A percentile compares a stretch with the other conserved stretches of the same genome.
phyloP scores from a whole-genome alignment of 2,888 invertebrate species.

The Metacarcinus magister region DNA sequence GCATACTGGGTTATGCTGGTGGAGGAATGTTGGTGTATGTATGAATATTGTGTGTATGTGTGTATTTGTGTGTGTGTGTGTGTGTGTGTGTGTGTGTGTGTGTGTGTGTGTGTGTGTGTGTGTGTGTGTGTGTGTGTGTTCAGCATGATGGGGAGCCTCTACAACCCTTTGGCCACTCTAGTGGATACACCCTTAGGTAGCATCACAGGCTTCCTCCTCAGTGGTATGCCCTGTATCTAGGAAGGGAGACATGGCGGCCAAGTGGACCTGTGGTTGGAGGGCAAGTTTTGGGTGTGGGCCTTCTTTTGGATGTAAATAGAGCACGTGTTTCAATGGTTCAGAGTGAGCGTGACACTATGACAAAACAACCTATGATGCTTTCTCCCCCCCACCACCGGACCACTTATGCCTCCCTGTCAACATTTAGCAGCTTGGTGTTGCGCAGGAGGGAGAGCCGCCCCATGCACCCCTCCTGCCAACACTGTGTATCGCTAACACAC shows the following conservation, averaged over 20 bases:
- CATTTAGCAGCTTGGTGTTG: neutral
- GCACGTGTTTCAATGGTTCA: neutral
- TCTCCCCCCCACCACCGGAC: neutral
- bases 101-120: no score
- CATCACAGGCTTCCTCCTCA: neutral
- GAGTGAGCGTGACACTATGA: neutral
- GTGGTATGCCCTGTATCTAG: neutral
- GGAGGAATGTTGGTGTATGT: neutral
- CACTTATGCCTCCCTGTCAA: neutral
- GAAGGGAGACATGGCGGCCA: neutral
- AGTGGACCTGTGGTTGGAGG: neutral
- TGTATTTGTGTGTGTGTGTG: no score
- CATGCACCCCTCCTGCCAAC: neutral
- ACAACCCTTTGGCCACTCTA: neutral
- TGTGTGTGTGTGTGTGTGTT: neutral
- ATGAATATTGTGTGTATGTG: no score
- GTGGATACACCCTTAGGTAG: no score
- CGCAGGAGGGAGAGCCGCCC: neutral
- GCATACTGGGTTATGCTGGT: neutral
- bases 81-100: no score
- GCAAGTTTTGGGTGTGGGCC: no score
- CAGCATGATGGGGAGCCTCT: neutral
- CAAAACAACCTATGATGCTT: neutral
- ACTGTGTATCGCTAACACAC: constrained; percentile 43
- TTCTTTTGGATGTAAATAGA: neutral